Evolutionary conservation across 2,113 vertebrate species (phyloP).

Genomic region (Andinoacara biseriatus): DNA sequence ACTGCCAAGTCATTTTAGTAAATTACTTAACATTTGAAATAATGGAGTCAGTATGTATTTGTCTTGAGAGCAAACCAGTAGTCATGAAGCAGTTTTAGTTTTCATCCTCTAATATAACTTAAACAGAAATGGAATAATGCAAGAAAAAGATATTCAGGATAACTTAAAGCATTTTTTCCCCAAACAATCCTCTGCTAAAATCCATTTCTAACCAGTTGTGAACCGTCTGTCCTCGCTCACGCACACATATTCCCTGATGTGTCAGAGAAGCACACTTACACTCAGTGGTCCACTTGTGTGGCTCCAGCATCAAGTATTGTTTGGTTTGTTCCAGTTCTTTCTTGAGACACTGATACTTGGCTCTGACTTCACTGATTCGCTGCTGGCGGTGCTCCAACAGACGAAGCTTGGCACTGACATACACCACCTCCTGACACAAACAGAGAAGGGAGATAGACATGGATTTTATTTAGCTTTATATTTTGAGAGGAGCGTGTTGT

Average conservation of each 20-base stretch:
- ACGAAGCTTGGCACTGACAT: slow-evolving; percentile 90
- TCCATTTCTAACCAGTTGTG: not conserved
- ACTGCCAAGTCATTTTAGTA: too few relatives aligned
- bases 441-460: slow-evolving; percentile 6
- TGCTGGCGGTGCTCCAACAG: slow-evolving; percentile 94
- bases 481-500: slow-evolving; percentile 17
- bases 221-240: not conserved
- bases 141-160: not conserved
- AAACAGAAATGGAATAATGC: not conserved
- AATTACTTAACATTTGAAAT: not conserved
- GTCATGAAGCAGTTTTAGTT: not conserved
- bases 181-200: not conserved
- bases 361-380: slow-evolving; percentile 91
- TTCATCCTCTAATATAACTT: not conserved
- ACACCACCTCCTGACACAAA: slow-evolving; percentile 83
- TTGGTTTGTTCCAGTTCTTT: slow-evolving; percentile 96
- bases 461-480: slow-evolving; percentile 36
- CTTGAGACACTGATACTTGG: slow-evolving; percentile 95
- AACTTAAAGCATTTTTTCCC: not conserved
- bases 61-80: not conserved
- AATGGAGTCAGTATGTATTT: not conserved
- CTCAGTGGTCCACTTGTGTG: slow-evolving; percentile 94
- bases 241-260: not conserved
- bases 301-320: slow-evolving; percentile 95
- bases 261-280: slow-evolving; percentile 84